Evolutionary conservation across 2,113 vertebrate genomes (phyloP).

Genomic region (Setophaga coronata): DNA sequence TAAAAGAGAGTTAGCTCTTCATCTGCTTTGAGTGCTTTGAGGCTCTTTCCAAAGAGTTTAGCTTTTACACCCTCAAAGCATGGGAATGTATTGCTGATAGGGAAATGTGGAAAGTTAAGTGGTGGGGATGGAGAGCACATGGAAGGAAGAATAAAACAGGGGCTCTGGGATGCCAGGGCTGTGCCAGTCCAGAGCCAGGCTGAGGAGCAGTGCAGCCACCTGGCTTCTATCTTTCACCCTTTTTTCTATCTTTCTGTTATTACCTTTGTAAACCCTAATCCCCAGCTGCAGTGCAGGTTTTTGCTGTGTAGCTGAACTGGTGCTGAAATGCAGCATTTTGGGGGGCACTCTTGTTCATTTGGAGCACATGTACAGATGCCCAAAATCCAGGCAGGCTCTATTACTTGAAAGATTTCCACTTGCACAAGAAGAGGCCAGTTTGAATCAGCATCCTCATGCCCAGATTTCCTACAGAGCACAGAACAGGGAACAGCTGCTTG

Average conservation of each 20-base stretch:
- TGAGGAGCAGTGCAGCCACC: neutral
- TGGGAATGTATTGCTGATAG: neutral
- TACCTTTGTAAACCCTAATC: neutral
- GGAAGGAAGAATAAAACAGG: neutral
- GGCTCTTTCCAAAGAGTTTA: neutral
- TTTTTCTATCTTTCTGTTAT: neutral
- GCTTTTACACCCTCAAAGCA: neutral
- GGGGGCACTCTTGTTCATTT: neutral
- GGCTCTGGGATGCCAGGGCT: neutral
- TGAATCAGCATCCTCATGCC: neutral
- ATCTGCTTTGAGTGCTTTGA: neutral
- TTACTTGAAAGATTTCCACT: neutral
- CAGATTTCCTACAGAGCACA: neutral
- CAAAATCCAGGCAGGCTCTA: neutral
- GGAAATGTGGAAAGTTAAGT: neutral
- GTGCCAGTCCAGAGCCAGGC: neutral
- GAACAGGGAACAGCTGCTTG: neutral
- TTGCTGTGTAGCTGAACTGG: neutral
- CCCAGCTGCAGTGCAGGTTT: neutral
- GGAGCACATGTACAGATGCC: neutral
- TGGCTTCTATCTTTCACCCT: neutral
- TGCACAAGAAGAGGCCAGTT: neutral
- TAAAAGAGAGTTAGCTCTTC: neutral
- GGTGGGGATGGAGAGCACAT: accelerated
- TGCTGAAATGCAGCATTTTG: neutral